Evolutionary conservation across 2,797 vertebrate genomes (phyloP).

Genomic region (Antennarius maculatus): DNA sequence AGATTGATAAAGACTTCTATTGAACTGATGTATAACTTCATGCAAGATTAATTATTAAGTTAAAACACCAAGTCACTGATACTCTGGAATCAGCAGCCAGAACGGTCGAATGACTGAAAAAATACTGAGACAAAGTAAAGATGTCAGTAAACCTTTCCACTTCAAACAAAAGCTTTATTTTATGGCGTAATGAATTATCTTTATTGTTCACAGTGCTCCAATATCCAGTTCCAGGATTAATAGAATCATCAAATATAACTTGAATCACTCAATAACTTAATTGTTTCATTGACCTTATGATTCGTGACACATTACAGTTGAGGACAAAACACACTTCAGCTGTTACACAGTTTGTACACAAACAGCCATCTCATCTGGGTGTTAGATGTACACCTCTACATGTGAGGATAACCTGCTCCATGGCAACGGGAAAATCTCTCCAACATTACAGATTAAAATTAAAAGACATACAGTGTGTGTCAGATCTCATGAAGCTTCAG

Average conservation of each 20-base stretch:
- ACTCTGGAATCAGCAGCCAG: not conserved
- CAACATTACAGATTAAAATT: conserved; percentile 46
- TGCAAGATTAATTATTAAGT: no score
- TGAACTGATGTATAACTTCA: no score
- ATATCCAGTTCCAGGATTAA: conserved; percentile 63
- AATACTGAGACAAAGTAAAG: conserved; percentile 71
- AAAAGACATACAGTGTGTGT: conserved; percentile 40
- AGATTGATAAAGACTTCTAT: no score
- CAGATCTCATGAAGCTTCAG: conserved; percentile 8
- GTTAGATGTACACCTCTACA: conserved; percentile 29
- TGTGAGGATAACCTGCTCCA: conserved; percentile 34
- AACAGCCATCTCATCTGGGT: conserved; percentile 22
- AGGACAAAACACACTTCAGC: conserved; percentile 50
- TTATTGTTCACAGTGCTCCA: conserved; percentile 56
- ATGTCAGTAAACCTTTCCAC: conserved; percentile 64
- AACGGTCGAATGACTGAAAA: not conserved
- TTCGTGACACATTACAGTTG: conserved; percentile 42
- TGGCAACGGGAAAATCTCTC: conserved; percentile 43
- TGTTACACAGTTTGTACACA: conserved; percentile 55
- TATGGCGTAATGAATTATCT: conserved; percentile 50
- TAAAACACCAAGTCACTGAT: no score
- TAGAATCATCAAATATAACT: conserved; percentile 61
- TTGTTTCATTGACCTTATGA: not conserved
- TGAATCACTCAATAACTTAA: conserved; percentile 19
- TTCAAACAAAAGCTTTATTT: conserved; percentile 80